Evolutionary conservation across 2,888 invertebrate species (phyloP).

Genomic region (Hydriomena furcata): DNA sequence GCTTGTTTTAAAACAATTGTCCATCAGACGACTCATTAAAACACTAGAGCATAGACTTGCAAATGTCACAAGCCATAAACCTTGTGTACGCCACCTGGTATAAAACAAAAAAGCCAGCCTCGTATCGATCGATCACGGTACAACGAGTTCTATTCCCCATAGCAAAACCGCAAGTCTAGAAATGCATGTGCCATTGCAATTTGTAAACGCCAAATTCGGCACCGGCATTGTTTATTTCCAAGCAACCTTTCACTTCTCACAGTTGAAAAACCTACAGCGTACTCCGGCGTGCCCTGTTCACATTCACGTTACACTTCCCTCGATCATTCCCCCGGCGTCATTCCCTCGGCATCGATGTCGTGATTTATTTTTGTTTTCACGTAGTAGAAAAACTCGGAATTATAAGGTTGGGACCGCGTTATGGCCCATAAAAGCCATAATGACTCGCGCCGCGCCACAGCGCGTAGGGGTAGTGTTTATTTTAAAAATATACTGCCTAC

Average conservation of each 20-base stretch:
- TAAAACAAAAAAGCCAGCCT: not conserved
- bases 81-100: too few species aligned
- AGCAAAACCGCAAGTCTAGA: slow-evolving; percentile 10
- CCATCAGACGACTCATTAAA: too few species aligned
- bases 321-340: slow-evolving; percentile 33
- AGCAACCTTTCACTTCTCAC: slow-evolving; percentile 13
- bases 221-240: slow-evolving; percentile 2
- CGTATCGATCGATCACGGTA: not conserved
- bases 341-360: slow-evolving; percentile 46
- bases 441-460: slow-evolving; percentile 46
- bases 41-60: too few species aligned
- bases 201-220: slow-evolving; percentile 15
- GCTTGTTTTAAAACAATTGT: too few species aligned
- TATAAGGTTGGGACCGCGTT: slow-evolving; percentile 61
- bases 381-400: slow-evolving; percentile 56
- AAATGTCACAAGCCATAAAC: too few species aligned
- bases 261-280: slow-evolving; percentile 17
- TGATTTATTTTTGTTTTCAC: slow-evolving; percentile 67
- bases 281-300: slow-evolving; percentile 16
- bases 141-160: not conserved
- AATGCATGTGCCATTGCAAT: slow-evolving; percentile 3
- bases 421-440: slow-evolving; percentile 61
- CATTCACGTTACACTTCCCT: slow-evolving; percentile 26
- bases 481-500: slow-evolving; percentile 40
- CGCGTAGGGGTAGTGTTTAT: slow-evolving; percentile 45